Conservation (phyloP, 2,797 vertebrate genomes). For the Phylloscopus collybita region DNA sequence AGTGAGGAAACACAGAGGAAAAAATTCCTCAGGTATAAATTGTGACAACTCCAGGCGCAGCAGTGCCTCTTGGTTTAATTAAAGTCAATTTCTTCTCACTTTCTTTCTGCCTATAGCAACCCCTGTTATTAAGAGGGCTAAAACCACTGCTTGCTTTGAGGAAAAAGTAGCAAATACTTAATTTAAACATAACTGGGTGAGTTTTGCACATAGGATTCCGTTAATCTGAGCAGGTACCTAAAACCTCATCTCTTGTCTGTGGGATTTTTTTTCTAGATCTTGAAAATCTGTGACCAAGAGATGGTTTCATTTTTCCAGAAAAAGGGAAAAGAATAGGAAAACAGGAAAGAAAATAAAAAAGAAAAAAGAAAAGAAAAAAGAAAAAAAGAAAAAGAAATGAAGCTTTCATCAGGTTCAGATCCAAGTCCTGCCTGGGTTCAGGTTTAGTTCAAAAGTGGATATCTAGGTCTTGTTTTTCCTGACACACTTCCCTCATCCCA, state of each 20-base stretch:
- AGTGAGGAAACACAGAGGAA: neutral
- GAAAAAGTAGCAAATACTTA: neutral
- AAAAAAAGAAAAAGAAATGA: neutral
- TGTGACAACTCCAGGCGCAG: neutral
- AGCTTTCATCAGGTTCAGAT: neutral
- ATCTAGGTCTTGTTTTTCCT: conserved; percentile 52
- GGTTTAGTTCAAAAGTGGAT: conserved; percentile 46
- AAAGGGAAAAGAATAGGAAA: neutral
- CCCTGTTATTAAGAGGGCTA: no score
- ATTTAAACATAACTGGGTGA: neutral
- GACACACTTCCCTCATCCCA: conserved; percentile 1
- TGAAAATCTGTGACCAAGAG: neutral
- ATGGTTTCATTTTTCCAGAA: neutral
- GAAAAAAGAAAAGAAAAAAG: neutral
- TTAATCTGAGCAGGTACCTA: neutral
- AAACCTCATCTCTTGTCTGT: neutral
- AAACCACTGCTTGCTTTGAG: neutral
- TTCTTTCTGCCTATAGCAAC: neutral
- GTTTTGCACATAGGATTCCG: neutral
- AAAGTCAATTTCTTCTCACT: neutral
- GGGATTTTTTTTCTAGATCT: neutral
- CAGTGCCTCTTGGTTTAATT: neutral
- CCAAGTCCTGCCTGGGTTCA: conserved; percentile 24
- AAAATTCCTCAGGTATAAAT: neutral
- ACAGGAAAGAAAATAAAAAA: neutral